These are phyloP conservation scores for Petrocephalus microphthalmus DNA, from an alignment of 2,113 vertebrate species.

Conservation along the genomic window DNA sequence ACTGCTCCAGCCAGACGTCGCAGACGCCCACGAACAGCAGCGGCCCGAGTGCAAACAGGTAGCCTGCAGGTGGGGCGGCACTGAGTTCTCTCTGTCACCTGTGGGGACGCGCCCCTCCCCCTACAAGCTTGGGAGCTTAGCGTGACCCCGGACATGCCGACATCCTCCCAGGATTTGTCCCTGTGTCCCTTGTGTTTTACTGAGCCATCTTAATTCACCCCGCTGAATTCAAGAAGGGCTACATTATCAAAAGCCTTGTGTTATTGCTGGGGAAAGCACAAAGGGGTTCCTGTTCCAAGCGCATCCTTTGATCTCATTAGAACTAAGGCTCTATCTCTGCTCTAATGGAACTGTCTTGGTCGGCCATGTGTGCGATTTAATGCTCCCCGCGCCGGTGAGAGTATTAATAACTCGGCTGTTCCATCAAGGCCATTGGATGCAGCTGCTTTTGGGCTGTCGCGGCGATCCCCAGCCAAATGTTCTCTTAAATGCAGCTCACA, in stretches of 20 bases:
- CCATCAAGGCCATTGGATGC: conserved; percentile 5
- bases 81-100: neutral
- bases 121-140: neutral
- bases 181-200: neutral
- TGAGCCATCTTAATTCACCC: neutral
- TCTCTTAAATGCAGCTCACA: conserved; percentile 21
- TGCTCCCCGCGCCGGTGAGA: conserved; percentile 8
- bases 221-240: neutral
- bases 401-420: conserved; percentile 7
- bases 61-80: conserved; percentile 61
- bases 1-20: conserved; percentile 87
- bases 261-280: neutral
- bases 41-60: conserved; percentile 84
- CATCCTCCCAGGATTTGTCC: neutral
- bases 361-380: conserved; percentile 12
- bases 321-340: neutral
- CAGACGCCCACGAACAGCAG: conserved; percentile 89
- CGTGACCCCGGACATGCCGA: neutral
- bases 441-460: conserved; percentile 23
- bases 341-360: conserved; percentile 1
- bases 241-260: neutral
- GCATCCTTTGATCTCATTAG: conserved; percentile 8
- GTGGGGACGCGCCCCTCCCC: neutral
- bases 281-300: neutral
- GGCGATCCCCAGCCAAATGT: conserved; percentile 16